Percentiles rank a stretch among this genome's conserved stretches.
These are phyloP conservation scores for Pampus argenteus DNA, from an alignment of 2,797 vertebrate genomes.

Conservation along the genomic window DNA sequence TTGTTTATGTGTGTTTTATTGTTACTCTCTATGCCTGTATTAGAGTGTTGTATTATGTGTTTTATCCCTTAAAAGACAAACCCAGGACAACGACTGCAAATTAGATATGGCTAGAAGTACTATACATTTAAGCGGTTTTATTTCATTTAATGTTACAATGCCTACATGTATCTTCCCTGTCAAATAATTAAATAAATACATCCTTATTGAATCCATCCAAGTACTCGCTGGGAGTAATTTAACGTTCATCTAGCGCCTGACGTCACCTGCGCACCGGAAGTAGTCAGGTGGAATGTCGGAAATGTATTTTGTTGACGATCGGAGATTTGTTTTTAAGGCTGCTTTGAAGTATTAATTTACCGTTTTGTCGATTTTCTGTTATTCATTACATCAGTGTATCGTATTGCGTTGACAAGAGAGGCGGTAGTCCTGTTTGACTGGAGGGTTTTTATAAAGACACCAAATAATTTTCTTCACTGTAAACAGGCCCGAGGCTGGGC, in stretches of 20 bases:
- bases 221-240: too few species aligned
- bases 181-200: too few species aligned
- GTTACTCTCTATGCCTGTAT: too few species aligned
- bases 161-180: too few species aligned
- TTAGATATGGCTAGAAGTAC: too few species aligned
- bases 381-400: fast-evolving
- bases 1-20: too few species aligned
- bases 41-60: too few species aligned
- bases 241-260: fast-evolving
- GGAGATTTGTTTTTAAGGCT: constrained; percentile 39
- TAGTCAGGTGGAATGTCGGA: constrained; percentile 57
- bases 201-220: too few species aligned
- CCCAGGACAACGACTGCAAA: too few species aligned
- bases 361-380: neutral
- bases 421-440: neutral
- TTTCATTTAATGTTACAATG: too few species aligned
- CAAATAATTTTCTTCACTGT: neutral
- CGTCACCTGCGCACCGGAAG: constrained; percentile 59
- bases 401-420: fast-evolving
- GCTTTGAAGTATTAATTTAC: neutral
- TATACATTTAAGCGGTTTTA: too few species aligned
- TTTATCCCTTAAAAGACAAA: too few species aligned
- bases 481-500: constrained; percentile 58
- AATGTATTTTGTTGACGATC: constrained; percentile 59
- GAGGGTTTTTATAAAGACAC: neutral